phyloP scores from a whole-genome alignment of 2,888 invertebrate genomes.

The Amphipoea lucens region DNA sequence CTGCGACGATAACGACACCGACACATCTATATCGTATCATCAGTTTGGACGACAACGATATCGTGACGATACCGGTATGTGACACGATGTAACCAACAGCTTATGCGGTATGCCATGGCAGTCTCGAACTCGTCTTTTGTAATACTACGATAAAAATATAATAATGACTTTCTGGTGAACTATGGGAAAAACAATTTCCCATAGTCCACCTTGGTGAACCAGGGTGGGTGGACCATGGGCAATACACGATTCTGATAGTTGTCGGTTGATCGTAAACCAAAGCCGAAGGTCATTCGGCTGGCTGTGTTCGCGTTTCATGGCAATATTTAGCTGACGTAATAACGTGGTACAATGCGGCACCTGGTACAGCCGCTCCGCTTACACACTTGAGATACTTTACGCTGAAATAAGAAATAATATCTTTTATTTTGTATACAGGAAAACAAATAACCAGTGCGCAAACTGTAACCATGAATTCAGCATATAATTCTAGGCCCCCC shows the following conservation, averaged over 20 bases:
- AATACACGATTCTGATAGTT: constrained; percentile 19
- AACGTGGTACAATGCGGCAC: constrained; percentile 54
- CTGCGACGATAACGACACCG: not conserved
- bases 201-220: too few relatives aligned
- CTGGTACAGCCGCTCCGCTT: constrained; percentile 59
- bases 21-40: not conserved
- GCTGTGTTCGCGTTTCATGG: constrained; percentile 62
- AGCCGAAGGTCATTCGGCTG: constrained; percentile 78
- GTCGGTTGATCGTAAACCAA: constrained; percentile 67
- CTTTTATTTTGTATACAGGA: not conserved
- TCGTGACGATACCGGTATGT: not conserved
- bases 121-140: too few relatives aligned
- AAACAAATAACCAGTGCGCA: not conserved
- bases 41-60: not conserved
- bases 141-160: too few relatives aligned
- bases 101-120: too few relatives aligned
- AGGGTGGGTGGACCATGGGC: too few relatives aligned
- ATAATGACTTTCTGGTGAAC: too few relatives aligned
- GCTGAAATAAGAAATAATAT: constrained; percentile 13
- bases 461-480: not conserved
- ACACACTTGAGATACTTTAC: constrained; percentile 55
- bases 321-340: constrained; percentile 61
- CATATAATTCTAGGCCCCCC: not conserved
- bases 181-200: too few relatives aligned
- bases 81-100: not conserved